Percentiles rank a stretch among this genome's conserved stretches.
Evolutionary conservation across 1,140 invertebrate genomes (phyloP).

Genomic region (Halyomorpha halys): DNA sequence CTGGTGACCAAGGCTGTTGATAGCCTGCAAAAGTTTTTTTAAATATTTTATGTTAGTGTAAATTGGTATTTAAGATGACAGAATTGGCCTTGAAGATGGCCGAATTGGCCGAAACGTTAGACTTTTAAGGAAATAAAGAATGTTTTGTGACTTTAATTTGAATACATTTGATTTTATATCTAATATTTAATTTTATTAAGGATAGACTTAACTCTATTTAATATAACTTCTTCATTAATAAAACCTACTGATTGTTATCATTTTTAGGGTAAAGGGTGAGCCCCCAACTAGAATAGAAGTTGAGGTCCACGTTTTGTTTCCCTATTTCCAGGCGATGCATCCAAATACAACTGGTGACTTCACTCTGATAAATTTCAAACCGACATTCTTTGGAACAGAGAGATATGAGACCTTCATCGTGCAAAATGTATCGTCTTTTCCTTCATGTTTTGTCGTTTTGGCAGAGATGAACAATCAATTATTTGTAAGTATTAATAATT

Average conservation of each 20-base stretch:
- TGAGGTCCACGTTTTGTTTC: constrained; percentile 32
- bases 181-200: neutral
- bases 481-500: constrained; percentile 22
- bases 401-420: constrained; percentile 32
- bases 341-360: constrained; percentile 33
- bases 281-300: constrained; percentile 33
- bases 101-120: too few species aligned
- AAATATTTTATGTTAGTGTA: too few species aligned
- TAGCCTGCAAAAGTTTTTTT: too few species aligned
- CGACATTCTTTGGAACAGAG: constrained; percentile 29
- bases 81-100: too few species aligned
- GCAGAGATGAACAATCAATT: constrained; percentile 31
- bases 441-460: constrained; percentile 32
- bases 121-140: too few species aligned
- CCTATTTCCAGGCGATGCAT: constrained; percentile 31
- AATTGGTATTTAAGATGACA: too few species aligned
- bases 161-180: neutral
- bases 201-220: neutral
- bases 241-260: neutral
- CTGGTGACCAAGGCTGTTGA: too few species aligned
- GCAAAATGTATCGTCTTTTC: constrained; percentile 32
- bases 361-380: constrained; percentile 34
- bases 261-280: constrained; percentile 20
- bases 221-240: neutral
- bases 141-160: too few species aligned